Base-by-base conservation (phyloP, 2,888 invertebrate species). In the Perdita meconis region DNA sequence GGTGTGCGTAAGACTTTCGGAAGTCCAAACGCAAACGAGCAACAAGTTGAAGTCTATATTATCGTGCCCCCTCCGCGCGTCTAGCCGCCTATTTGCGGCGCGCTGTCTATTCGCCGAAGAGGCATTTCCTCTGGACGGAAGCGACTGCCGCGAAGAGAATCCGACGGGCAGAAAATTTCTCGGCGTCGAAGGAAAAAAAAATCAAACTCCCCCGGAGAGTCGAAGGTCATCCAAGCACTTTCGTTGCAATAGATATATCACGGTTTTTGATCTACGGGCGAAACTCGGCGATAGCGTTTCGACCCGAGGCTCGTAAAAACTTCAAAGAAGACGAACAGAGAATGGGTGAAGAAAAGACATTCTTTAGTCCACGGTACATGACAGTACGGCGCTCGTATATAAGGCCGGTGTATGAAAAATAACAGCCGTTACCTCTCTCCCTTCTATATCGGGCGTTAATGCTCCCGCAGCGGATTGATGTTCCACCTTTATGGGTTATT, bases 401-500 rank as follows among this genome's bases (percentile, higher is more conserved):
- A 89, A 89, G 86, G 85, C 81, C 83, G 88, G 79, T 79, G 89
- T 91, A 92, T 91, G 91, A 92, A 91, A 92, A 92, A 92, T 92
- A 92, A 92, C 90, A 90, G 89, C 89, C 90, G 78, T 85, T 86
- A 55, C 80, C 77, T 77, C 82, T 77, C 81, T 86, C 75, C 85
- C 81, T 86, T 47, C 47, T 85, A 84, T 91, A 92, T 92, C 90
- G 90, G 89, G 89, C 91, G 91, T 91, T 92, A 92, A 92, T 91
- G 91, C 88, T 88, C 89, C 88, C 84, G 83, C 88, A 83, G 87
- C 77, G 90, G 89, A 92, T 92, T 90, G 91, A 92, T 92, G 92
- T 88, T 88, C 87, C 84, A 85, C 87, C 87, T 92, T 92, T 92
- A 92, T 92, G 91, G 90, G 89, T 92, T 92, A 92, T 92, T 92